Base-by-base conservation (phyloP, 2,113 vertebrate species). In the Probosciger aterrimus region DNA sequence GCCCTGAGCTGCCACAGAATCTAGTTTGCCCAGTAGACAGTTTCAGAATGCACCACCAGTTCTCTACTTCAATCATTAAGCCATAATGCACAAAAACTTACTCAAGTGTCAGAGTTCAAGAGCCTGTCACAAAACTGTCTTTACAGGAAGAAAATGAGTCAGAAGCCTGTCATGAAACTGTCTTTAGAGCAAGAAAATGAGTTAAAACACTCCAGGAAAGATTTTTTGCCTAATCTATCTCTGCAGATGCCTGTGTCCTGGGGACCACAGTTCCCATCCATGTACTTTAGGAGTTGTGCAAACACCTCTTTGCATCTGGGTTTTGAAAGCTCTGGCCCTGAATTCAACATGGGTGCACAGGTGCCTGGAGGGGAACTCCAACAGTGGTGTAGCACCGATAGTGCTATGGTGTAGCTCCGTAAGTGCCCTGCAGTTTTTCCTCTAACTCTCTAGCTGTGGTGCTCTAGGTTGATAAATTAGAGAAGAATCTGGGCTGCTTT, bases 221-320 rank as follows among this genome's bases (percentile, higher is more conserved):
- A 5, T n/a, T n/a, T 3, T 46, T 41, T 50, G 15, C 9, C 31
- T 59, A 12, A 20, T 2, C 1, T 44, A 12, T 19, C 24, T 18
- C 43, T 86, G 63, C 53, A 28, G 70, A 22, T 27, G n/a, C 22
- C 28, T 18, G 12, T 41, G 59, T 71, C 27, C 47, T 17, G 20
- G 33, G 44, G 10, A 64, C 44, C 44, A 4, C 31, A 10, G 33
- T 24, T 78, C 60, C 52, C 49, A 5, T 3, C 2, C 1, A 28
- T 25, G 23, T 2, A 20, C 59, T 64, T 4, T 0, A 11, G 63
- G 14, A 3, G n/a, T 9, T n/a, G 37, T 14, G 33, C 1, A 1
- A 88, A 44, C 43, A 70, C 17, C 55, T 15, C 1, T 43, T 39
- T 7, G 23, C 24, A 6, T 10, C 19, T n/a, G n/a, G 31, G 4